Evolutionary conservation across 2,113 vertebrate genomes (phyloP).

Genomic region (Aphelocoma coerulescens): DNA sequence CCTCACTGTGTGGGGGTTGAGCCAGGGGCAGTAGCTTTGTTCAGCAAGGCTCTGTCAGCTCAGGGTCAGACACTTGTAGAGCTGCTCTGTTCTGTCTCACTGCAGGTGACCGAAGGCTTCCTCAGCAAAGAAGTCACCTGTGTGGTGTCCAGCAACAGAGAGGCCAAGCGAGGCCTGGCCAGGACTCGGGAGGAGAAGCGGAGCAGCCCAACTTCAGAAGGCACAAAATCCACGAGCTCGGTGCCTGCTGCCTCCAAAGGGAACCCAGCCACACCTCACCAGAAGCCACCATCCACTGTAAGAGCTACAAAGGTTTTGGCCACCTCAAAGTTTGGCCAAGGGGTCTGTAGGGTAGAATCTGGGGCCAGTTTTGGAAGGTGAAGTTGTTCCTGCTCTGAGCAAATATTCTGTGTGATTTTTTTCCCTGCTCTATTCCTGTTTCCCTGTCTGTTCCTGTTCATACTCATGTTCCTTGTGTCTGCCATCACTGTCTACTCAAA

Average conservation of each 20-base stretch:
- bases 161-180: constrained; percentile 35
- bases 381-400: background rate
- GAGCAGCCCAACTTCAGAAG: background rate
- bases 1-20: background rate
- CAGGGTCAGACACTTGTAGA: background rate
- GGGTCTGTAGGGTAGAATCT: background rate
- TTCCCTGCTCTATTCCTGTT: background rate
- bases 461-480: background rate
- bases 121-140: constrained; percentile 87
- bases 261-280: background rate
- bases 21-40: background rate
- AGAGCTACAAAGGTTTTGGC: background rate
- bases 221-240: background rate
- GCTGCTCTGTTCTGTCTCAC: constrained; percentile 10
- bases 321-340: background rate
- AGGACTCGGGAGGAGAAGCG: background rate
- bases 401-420: background rate
- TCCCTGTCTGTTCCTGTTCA: fast-evolving
- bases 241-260: background rate
- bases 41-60: background rate
- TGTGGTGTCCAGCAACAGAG: constrained; percentile 79
- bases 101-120: constrained; percentile 85
- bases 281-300: constrained; percentile 17
- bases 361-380: background rate
- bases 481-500: fast-evolving